Percentiles rank a stretch among this genome's conserved stretches.
Evolutionary conservation across 2,113 vertebrate genomes (phyloP).

Genomic region (Mirounga angustirostris): DNA sequence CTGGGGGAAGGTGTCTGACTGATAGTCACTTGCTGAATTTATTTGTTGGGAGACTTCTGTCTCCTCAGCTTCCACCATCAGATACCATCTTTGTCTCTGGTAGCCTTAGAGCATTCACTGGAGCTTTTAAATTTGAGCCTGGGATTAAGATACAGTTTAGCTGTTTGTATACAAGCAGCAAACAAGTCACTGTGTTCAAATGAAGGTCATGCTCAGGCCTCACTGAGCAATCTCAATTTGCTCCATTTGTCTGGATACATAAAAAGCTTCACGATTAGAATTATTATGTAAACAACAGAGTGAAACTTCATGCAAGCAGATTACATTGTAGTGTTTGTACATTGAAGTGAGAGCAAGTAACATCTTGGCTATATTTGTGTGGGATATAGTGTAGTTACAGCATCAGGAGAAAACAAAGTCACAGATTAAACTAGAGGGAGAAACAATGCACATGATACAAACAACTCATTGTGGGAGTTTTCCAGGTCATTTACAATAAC

Average conservation of each 20-base stretch:
- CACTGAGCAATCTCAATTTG: constrained; percentile 59
- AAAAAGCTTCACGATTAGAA: constrained; percentile 54
- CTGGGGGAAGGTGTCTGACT: neutral
- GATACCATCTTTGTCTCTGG: neutral
- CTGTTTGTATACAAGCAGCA: constrained; percentile 66
- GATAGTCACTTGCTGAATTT: neutral
- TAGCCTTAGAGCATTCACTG: constrained; percentile 1
- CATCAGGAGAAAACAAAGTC: neutral
- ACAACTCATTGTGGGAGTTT: neutral
- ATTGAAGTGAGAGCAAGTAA: neutral
- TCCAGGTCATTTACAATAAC: neutral
- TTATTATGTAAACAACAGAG: constrained; percentile 33
- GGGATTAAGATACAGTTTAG: constrained; percentile 43
- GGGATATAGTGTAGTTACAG: neutral
- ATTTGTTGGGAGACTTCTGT: neutral
- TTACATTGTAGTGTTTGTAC: neutral
- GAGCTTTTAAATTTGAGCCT: constrained; percentile 40
- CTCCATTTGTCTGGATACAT: constrained; percentile 65
- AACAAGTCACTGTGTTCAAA: neutral
- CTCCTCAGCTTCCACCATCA: neutral
- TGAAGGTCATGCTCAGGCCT: constrained; percentile 57
- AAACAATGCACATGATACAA: neutral
- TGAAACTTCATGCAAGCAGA: neutral
- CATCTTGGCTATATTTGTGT: constrained; percentile 31
- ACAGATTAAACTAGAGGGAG: neutral